Base-by-base conservation (phyloP, 2,797 vertebrate genomes). In the Helostoma temminkii region DNA sequence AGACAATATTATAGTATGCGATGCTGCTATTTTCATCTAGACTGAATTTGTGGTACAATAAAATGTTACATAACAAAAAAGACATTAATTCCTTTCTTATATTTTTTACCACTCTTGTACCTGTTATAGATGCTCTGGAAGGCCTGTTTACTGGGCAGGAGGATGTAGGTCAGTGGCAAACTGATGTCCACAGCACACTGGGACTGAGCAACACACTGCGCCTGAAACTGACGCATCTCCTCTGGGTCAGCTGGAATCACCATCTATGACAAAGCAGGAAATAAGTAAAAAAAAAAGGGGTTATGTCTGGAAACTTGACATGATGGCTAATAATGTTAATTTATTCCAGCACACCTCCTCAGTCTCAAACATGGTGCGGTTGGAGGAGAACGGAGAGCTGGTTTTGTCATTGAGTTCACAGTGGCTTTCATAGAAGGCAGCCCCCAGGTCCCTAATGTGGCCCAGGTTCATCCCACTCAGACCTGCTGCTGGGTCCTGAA, bases 351-450 rank as follows among this genome's bases (percentile, higher is more conserved):
- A 0, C 65, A 97, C 97, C 95, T 98, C 97, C 64, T 98, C 97
- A 0, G 96, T 96, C 88, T 98, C 97, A 49, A 96, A 98, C 97
- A 98, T 98, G 66, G 96, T 97, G 80, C 96, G 93, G 86, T 95
- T 97, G 67, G 97, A 97, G 50, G 96, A 97, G 87, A 98, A 98
- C 0, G 97, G 96, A 0, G 96, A 96, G 62, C 96, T 96, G 83
- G 93, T 93, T 1, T 96, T 95, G 66, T 95, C 93, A 28, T 84
- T 90, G 54, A 97, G 84, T 84, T 97, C 95, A 56, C 96, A 98
- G 5, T 96, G 96, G 70, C 95, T 97, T 87, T 98, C 96, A 0
- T 94, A 93, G 24, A 94, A 94, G 70, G 92, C 87, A 0, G 93
- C 76, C 2, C 94, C 94, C 41, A 95, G 75, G 58, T 97, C 96